Base-by-base conservation (phyloP, 2,888 invertebrate genomes). In the Abscondita cerata region DNA sequence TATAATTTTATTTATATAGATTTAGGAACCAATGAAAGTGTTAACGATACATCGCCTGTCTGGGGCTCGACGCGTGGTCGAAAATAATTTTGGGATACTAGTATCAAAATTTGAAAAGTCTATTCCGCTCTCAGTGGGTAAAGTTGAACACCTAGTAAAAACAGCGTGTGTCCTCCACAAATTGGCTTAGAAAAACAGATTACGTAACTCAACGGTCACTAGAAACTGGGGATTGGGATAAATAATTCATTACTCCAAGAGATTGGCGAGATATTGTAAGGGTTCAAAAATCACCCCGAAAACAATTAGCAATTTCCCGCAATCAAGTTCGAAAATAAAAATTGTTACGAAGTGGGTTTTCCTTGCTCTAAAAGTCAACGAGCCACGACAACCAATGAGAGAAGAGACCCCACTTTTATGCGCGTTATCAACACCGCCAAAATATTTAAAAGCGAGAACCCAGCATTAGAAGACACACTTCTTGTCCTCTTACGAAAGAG, bases 61-160 rank as follows among this genome's bases (percentile, higher is more conserved):
- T 11, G 11, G 13, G 13, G 36, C 36, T 36, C 11, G 11, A 41
- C 1, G 41, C 15, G 41, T 41, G 19, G 20, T 20, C 20, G 46
- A 46, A 19, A 46, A 46, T n/a, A n/a, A 6, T 46, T 46, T 46
- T 19, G 46, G 19, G 19, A 46, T 46, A 46, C 19, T 46, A 18
- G 41, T 41, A 41, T 36, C 36, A 36, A 36, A 36, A 36, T 41
- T 41, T 16, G 41, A 41, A 41, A 41, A 41, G 41, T 13, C 13
- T 41, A 41, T 41, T 13, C 41, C 41, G 9, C 16, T 41, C 15
- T 15, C 16, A 16, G 41, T 41, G 41, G 1, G 2, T 13, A 41
- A 41, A 41, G 41, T 41, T 41, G 41, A 41, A 41, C 41, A 41
- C 4, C 41, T 41, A 15, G 15, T 41, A 41, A 41, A 41, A 41